Conservation (phyloP, 2,888 invertebrate species). For the Griposia aprilina region DNA sequence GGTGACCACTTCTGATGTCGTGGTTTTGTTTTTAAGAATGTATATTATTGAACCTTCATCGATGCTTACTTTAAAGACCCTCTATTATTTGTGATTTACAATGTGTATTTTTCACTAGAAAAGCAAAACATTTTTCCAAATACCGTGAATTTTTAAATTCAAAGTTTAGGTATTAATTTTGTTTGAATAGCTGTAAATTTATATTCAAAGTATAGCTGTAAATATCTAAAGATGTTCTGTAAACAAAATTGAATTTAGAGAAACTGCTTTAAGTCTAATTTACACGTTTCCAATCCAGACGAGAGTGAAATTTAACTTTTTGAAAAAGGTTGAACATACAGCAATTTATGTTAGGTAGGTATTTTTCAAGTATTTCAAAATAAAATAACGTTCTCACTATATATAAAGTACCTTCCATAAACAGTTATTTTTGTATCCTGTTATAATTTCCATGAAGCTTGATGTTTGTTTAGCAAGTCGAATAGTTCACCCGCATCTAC, state of each 20-base stretch:
- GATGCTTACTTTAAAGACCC: background rate
- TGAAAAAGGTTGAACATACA: background rate
- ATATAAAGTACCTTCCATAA: no score
- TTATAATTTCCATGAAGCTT: background rate
- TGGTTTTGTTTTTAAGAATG: conserved; percentile 8
- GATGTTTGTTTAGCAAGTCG: conserved; percentile 7
- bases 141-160: no score
- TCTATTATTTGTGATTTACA: background rate
- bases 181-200: background rate
- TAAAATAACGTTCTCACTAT: background rate
- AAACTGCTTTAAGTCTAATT: background rate
- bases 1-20: no score
- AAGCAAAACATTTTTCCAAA: background rate
- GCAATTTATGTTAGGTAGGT: background rate
- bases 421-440: background rate
- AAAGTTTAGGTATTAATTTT: no score
- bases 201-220: conserved; percentile 14
- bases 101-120: background rate
- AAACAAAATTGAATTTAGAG: background rate
- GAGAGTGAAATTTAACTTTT: background rate
- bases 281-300: conserved; percentile 3
- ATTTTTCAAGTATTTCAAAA: background rate
- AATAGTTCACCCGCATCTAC: background rate
- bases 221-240: background rate
- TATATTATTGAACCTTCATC: background rate